Base-by-base conservation (phyloP, 2,113 vertebrate genomes). In the Merops nubicus region DNA sequence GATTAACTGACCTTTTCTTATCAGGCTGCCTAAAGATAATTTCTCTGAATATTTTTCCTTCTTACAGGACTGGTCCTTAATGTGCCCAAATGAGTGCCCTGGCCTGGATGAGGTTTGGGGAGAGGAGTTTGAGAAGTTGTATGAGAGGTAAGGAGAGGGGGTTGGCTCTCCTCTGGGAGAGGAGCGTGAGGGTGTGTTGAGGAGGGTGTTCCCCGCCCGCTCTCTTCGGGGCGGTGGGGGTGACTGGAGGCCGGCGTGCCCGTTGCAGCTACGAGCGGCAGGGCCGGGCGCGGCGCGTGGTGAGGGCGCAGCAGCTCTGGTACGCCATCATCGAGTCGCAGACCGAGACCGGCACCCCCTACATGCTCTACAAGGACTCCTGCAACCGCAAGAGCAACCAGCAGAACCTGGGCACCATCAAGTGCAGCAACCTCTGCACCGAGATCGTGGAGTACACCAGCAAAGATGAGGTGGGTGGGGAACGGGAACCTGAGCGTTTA, bases 351-450 rank as follows among this genome's bases (percentile, higher is more conserved):
- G 99, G 99, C 4, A 99, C 99, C 0, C 99, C 99, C 0, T 99
- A 99, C 97, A 99, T 99, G 99, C 97, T 99, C 16, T 99, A 99
- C 97, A 99, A 99, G 90, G 99, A 99, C 43, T 98, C 99, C 45
- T 99, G 99, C 97, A 99, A 99, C 56, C 94, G 99, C 76, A 99
- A 99, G 96, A 99, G 99, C 97, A 99, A 99, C 93, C 99, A 99
- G 96, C 99, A 99, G 98, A 99, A 99, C 94, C 96, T 99, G 96
- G 99, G 99, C 33, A 99, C 99, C 90, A 99, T 99, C 96, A 99
- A 99, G 64, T 99, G 98, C 96, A 99, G 99, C 97, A 99, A 99
- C 64, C 97, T 99, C 70, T 99, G 99, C 92, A 99, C 99, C 0
- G 99, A 99, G 92, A 98, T 99, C 1, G 99, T 99, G 59, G 99